Evolutionary conservation across 2,797 vertebrate genomes (phyloP).

Genomic region (Danionella dracula): DNA sequence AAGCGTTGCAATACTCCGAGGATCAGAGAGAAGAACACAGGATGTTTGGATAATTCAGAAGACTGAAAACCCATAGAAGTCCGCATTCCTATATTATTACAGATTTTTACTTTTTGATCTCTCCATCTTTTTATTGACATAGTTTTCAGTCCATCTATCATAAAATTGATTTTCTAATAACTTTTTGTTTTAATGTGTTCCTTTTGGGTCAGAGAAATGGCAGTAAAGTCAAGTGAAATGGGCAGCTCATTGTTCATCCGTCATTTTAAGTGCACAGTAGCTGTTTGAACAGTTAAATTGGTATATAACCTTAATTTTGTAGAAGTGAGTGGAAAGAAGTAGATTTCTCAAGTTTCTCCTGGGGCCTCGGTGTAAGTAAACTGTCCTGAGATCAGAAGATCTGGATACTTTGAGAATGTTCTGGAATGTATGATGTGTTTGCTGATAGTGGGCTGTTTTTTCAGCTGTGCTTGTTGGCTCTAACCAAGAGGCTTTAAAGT

Average conservation of each 20-base stretch:
- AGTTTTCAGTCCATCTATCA: conserved; percentile 13
- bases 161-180: conserved; percentile 20
- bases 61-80: conserved; percentile 20
- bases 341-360: neutral
- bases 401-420: neutral
- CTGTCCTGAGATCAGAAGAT: neutral
- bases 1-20: neutral
- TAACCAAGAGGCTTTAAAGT: neutral
- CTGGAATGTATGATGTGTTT: neutral
- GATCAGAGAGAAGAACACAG: neutral
- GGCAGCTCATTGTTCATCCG: neutral
- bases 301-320: neutral
- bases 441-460: conserved; percentile 2
- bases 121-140: conserved; percentile 33
- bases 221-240: conserved; percentile 8
- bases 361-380: neutral
- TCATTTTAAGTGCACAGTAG: neutral
- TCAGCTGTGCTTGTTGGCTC: conserved; percentile 7
- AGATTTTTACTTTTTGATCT: neutral
- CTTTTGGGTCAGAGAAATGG: conserved; percentile 20
- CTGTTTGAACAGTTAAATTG: neutral
- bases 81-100: conserved; percentile 35
- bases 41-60: conserved; percentile 28
- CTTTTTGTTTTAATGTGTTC: conserved; percentile 23
- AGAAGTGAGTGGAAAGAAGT: neutral